Conservation (phyloP, 2,797 vertebrate species). For the Chelon auratus region DNA sequence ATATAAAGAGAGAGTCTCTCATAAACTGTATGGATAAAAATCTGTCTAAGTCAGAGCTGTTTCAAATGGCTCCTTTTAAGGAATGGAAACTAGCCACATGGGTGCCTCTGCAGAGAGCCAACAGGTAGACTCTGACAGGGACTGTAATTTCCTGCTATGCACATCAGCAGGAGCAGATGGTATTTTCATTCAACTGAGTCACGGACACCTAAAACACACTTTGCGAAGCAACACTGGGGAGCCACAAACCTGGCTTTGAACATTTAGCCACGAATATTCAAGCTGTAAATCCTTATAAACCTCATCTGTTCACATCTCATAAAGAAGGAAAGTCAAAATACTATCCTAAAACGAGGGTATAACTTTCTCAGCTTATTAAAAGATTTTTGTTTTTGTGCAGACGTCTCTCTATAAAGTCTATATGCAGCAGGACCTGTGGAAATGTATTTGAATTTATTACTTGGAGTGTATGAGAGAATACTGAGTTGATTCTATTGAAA, state of each 20-base stretch:
- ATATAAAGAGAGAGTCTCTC: too few relatives aligned
- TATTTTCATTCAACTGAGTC: slow-evolving; percentile 60
- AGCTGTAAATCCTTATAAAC: neutral
- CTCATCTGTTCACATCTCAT: slow-evolving; percentile 3
- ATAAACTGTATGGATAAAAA: slow-evolving; percentile 19
- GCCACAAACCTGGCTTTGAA: slow-evolving; percentile 21
- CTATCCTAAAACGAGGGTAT: too few relatives aligned
- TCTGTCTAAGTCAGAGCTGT: slow-evolving; percentile 3
- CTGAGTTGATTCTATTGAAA: too few relatives aligned
- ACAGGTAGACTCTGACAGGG: slow-evolving; percentile 56
- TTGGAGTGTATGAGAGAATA: neutral
- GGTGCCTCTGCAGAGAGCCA: slow-evolving; percentile 33
- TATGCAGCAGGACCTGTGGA: neutral
- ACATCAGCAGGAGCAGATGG: slow-evolving; percentile 66
- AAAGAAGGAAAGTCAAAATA: slow-evolving; percentile 5
- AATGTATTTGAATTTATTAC: neutral
- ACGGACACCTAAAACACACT: slow-evolving; percentile 44
- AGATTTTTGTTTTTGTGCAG: neutral
- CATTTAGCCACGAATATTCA: slow-evolving; percentile 28
- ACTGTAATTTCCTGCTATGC: slow-evolving; percentile 37
- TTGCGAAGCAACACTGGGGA: slow-evolving; percentile 12
- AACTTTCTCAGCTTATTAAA: neutral
- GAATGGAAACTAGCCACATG: slow-evolving; percentile 36
- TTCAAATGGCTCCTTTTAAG: slow-evolving; percentile 42
- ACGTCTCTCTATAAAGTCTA: neutral